These are phyloP conservation scores for Phoenicopterus ruber DNA, from an alignment of 2,113 vertebrate genomes.

Conservation along the genomic window DNA sequence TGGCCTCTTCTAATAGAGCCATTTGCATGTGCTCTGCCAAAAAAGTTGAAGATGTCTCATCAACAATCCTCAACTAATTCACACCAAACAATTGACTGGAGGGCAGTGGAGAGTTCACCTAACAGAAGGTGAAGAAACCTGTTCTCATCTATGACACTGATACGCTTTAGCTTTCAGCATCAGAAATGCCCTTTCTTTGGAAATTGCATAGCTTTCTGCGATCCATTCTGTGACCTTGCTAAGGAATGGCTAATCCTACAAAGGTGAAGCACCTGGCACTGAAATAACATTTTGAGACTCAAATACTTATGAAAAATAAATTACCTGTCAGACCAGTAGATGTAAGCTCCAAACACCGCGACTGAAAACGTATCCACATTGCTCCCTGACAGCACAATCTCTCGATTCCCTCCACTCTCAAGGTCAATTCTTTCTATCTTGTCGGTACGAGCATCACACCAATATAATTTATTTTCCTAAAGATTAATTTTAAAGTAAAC, in stretches of 20 bases:
- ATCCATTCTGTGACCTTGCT: slow-evolving; percentile 70
- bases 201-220: slow-evolving; percentile 44
- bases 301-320: slow-evolving; percentile 89
- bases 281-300: slow-evolving; percentile 73
- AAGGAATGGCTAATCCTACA: slow-evolving; percentile 75
- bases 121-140: slow-evolving; percentile 34
- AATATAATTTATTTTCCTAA: slow-evolving; percentile 99
- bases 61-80: slow-evolving; percentile 72
- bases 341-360: slow-evolving; percentile 97
- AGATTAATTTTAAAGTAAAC: slow-evolving; percentile 83
- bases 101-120: slow-evolving; percentile 45
- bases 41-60: slow-evolving; percentile 68
- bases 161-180: slow-evolving; percentile 59
- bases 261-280: slow-evolving; percentile 75
- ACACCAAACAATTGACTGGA: slow-evolving; percentile 66
- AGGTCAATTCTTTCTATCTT: slow-evolving; percentile 99
- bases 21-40: slow-evolving; percentile 93
- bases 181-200: slow-evolving; percentile 39
- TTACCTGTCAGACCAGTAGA: slow-evolving; percentile 99
- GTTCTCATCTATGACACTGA: slow-evolving; percentile 51
- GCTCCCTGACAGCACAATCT: slow-evolving; percentile 95
- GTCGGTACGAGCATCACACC: slow-evolving; percentile 98
- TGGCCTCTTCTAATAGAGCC: slow-evolving; percentile 93
- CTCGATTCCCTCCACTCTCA: slow-evolving; percentile 92
- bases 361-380: slow-evolving; percentile 98